Base-by-base conservation (phyloP, 2,113 vertebrate species). In the Xiphorhynchus elegans region DNA sequence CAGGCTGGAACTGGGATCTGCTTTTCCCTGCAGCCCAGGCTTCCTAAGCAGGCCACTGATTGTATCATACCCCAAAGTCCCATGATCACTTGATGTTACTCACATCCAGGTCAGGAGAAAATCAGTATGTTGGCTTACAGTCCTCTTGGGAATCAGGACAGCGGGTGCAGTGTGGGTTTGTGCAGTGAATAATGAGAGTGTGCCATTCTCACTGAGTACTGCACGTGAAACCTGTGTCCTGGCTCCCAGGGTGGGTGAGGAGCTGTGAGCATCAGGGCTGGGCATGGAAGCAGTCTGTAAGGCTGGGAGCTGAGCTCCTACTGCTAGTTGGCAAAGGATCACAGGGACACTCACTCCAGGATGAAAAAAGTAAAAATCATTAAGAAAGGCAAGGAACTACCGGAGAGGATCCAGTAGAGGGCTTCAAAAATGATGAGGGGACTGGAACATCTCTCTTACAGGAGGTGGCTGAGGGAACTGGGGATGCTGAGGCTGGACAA, bases 191-290 rank as follows among this genome's bases (percentile, higher is more conserved):
- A 44, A 46, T 4, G 29, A 75, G 10, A 17, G 8, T 8, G 29
- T 17, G 35, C 23, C 20, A 10, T 39, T 49, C 44, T 37, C 49
- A 7, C 16, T 14, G 17, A 23, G 52, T 6, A 4, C 21, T 55
- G 33, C 1, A 0, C 7, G 8, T 37, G 63, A 52, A 47, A 59
- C 8, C 8, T 1, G 6, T 8, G 49, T 59, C 55, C 70, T 17
- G 55, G 53, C 31, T 59, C 69, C 44, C 0, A 1, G 0, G 2
- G n/a, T 39, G 47, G 72, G 17, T 6, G 4, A 63, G 53, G 2
- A 23, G 55, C 64, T 59, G 4, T 15, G 59, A 77, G 63, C 7
- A 2, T 31, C 52, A 53, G 26, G n/a, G 44, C 60, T 76, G 39
- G 37, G 21, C 40, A 31, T 58, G 47, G 25, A 46, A 52, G 50